Evolutionary conservation across 1,140 invertebrate species (phyloP).

Genomic region (Diabrotica undecimpunctata): DNA sequence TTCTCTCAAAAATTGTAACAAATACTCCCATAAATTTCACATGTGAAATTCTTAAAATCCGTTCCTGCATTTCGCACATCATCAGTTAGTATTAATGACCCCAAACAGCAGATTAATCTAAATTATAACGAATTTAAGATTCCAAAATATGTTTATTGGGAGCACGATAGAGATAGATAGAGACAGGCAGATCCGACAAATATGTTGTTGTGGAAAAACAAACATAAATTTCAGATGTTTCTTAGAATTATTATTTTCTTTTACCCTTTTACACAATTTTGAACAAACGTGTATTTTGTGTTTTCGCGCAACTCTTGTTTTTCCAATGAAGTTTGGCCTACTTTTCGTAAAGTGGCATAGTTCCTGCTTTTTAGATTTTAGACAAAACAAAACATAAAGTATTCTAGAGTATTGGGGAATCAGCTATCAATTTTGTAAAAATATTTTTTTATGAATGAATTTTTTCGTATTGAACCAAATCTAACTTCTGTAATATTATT

Average conservation of each 20-base stretch:
- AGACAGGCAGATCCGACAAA: not conserved
- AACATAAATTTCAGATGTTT: not conserved
- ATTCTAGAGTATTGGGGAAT: no score
- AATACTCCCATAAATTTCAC: no score
- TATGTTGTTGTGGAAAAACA: not conserved
- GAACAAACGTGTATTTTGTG: not conserved
- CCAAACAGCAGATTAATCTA: slow-evolving; percentile 8
- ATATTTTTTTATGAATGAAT: no score
- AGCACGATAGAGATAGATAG: not conserved
- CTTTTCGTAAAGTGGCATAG: not conserved
- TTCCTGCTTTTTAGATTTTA: not conserved
- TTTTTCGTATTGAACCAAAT: no score
- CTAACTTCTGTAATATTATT: no score
- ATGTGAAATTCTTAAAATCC: not conserved
- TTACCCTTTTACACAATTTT: not conserved
- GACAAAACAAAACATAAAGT: not conserved
- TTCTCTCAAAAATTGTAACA: not conserved
- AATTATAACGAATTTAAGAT: slow-evolving; percentile 11
- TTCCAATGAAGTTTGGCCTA: not conserved
- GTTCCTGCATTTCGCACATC: slow-evolving; percentile 1
- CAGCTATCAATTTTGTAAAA: no score
- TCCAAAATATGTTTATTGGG: slow-evolving; percentile 8
- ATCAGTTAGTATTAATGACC: slow-evolving; percentile 7
- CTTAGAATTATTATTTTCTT: not conserved
- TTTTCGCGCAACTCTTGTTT: not conserved